Evolutionary conservation across 2,797 vertebrate species (phyloP), one percentile per base, ranked within the genome.

Genomic region (Clarias fuscus): DNA sequence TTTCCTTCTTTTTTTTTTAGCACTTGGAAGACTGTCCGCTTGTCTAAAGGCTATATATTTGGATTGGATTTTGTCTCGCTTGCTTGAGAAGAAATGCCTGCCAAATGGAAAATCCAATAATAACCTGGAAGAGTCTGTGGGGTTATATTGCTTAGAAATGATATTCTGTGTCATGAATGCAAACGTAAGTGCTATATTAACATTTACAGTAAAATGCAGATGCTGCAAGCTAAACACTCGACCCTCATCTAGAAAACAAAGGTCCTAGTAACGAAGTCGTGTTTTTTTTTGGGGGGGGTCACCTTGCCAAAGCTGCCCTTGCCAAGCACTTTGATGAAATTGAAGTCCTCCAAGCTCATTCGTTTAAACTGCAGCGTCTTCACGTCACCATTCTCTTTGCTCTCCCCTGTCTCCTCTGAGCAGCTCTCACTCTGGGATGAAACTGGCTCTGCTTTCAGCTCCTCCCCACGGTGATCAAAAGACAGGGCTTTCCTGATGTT

Each of bases 281-380:
- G 40, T 53, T 18, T 58, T 18, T 43, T 59, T 11, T 48, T 7
- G 7, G 7, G 43, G 43, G 43, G 11, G 48, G 2, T 83, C 72
- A 99, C 98, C 96, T 99, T 99, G 90, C 98, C 98, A 75, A 99
- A 99, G 92, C 98, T 99, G 94, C 98, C 98, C 93, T 99, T 99
- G 43, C 98, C 97, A 91, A 99, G 94, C 83, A 99, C 98, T 94
- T 99, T 99, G 93, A 99, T 99, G 93, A 99, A 99, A 89, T 96
- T 92, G 90, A 99, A 99, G 90, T 99, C 96, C 1, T 96, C 95
- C 61, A 99, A 95, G 79, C 93, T 95, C 94, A 97, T 96, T 90
- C 95, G 94, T 91, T 97, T 98, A 37, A 92, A 92, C 92, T 97
- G 95, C 62, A 94, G 91, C 59, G 90, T 93, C 93, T 96, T 97